Evolutionary conservation across 2,113 vertebrate genomes (phyloP), one percentile per base, ranked within the genome.

Genomic region (Thermophis baileyi): DNA sequence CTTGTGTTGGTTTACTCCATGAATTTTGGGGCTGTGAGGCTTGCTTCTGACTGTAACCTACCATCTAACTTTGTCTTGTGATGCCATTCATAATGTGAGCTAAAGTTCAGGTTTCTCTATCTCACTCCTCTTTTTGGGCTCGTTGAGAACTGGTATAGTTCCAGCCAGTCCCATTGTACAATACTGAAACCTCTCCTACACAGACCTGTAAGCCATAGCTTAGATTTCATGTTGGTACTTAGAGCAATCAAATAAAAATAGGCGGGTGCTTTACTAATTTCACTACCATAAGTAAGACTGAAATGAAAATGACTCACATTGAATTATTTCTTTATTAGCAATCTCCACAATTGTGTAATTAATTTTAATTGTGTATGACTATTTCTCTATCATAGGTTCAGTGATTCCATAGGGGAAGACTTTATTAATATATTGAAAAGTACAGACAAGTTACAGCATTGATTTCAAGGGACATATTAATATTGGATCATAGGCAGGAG

Each of bases 301-400:
- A 96, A 97, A 96, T 92, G 44, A 97, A 97, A 95, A 94, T 93
- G 94, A 96, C 85, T 96, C 96, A 97, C 89, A 96, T 89, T 90
- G 88, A 95, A 95, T 97, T 94, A 96, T 74, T 94, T 96, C 95
- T 96, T 95, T 91, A 93, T 96, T 96, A 96, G 90, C 35, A 35
- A 55, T 92, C 93, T 95, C 93, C 92, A 87, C 89, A 95, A 94
- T 85, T 96, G 10, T 18, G 6, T 91, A 91, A 95, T 95, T 94
- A 89, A 92, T 96, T 96, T 96, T 94, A 95, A 95, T 95, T 95
- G 81, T 94, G 90, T 89, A 9, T 91, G 16, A 85, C 85, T 96
- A 40, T 54, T 95, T 69, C 95, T 5, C 53, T 93, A 44, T 93
- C 90, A 87, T 50, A 18, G 63, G 27, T 95, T 95, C 92, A 93